Percentiles rank a stretch among this genome's conserved stretches.
phyloP scores from a whole-genome alignment of 2,797 vertebrate species.

The Spondyliosoma cantharus region DNA sequence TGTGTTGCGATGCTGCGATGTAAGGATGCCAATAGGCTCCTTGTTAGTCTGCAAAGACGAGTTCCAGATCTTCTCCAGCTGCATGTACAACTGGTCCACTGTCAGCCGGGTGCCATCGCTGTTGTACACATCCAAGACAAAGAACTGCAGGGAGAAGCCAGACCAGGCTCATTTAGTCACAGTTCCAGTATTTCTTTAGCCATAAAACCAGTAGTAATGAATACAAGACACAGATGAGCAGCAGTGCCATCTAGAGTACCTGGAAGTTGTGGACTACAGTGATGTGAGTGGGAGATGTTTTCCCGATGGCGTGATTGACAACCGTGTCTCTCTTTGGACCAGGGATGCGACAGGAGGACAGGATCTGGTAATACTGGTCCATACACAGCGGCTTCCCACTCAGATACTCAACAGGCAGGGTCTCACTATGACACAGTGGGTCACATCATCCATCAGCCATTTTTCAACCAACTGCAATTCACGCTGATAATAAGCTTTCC shows the following conservation, averaged over 20 bases:
- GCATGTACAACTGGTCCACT: constrained; percentile 92
- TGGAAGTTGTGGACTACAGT: constrained; percentile 98
- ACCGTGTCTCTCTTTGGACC: constrained; percentile 92
- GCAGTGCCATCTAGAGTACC: constrained; percentile 78
- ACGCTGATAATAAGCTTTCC: not conserved
- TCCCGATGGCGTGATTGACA: constrained; percentile 86
- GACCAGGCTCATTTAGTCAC: constrained; percentile 2
- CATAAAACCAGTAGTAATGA: not conserved
- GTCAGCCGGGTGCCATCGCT: constrained; percentile 92
- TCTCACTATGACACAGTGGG: constrained; percentile 83
- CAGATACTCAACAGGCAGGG: constrained; percentile 91
- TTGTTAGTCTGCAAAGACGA: constrained; percentile 97
- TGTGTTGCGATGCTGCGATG: constrained; percentile 96
- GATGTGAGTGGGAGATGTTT: constrained; percentile 88
- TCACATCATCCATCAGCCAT: not conserved
- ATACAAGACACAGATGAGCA: constrained; percentile 5
- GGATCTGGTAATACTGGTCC: constrained; percentile 98
- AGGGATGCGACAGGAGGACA: constrained; percentile 95
- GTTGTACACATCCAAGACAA: constrained; percentile 95
- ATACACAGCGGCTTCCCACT: constrained; percentile 94
- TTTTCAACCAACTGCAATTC: not conserved
- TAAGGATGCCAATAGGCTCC: constrained; percentile 96
- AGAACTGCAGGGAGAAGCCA: constrained; percentile 86
- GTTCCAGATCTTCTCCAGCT: constrained; percentile 99
- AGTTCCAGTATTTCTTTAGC: not conserved